phyloP scores from a whole-genome alignment of 2,888 invertebrate species.

The Cenopis cana region DNA sequence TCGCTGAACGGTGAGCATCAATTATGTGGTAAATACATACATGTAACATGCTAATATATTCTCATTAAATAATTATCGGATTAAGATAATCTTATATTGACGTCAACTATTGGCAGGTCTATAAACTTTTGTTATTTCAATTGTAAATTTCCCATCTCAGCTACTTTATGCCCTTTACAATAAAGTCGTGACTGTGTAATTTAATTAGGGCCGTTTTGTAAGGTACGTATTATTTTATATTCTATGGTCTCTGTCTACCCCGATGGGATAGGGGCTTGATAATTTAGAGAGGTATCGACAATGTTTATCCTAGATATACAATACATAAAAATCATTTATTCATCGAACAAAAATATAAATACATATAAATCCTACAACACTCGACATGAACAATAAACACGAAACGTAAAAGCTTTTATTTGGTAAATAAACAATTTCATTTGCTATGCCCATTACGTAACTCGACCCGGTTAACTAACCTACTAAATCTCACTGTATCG shows the following conservation, averaged over 20 bases:
- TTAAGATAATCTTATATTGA: background rate
- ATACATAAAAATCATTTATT: background rate
- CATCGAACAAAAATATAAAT: too few species aligned
- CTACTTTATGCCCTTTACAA: too few species aligned
- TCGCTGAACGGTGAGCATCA: conserved; percentile 2
- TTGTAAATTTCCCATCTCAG: too few species aligned
- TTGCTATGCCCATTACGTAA: conserved; percentile 56
- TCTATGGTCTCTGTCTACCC: too few species aligned
- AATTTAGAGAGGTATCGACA: background rate
- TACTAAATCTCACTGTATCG: conserved; percentile 59
- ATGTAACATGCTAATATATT: background rate
- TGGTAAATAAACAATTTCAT: conserved; percentile 32
- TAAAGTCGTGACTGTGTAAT: too few species aligned
- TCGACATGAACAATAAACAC: conserved; percentile 10
- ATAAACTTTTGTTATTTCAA: too few species aligned
- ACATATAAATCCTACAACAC: background rate
- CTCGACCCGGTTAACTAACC: conserved; percentile 68
- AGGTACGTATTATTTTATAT: too few species aligned
- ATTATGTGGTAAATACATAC: conserved; percentile 12
- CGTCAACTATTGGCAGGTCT: background rate
- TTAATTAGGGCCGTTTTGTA: too few species aligned
- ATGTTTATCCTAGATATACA: background rate
- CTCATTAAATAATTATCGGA: background rate
- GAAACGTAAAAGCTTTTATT: conserved; percentile 21
- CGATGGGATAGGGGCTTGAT: too few species aligned